Base-by-base conservation (phyloP, 1,140 invertebrate genomes). In the Papilio polyxenes region DNA sequence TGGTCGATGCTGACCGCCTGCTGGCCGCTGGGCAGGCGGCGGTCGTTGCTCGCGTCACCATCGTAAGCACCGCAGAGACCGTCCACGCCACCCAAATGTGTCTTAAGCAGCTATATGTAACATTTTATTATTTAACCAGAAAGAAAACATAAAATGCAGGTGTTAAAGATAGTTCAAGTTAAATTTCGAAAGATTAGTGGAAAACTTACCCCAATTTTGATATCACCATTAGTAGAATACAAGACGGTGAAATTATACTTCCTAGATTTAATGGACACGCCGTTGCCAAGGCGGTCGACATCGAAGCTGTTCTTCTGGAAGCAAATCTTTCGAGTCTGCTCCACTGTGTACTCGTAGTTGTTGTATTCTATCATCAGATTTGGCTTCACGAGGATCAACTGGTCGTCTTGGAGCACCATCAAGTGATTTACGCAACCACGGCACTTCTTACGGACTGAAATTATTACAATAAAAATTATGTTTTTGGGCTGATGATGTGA, bases 31-130 rank as follows among this genome's bases (percentile, higher is more conserved):
- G 97, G 97, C 82, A 96, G 95, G 13, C 96, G 94, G 75, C 96
- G 96, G 87, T 98, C 97, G 89, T 98, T 97, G 37, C 86, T 83
- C 0, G 90, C 81, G 48, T 96, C 91, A 1, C 96, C 96, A 91
- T 97, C 97, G 88, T 96, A 97, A 81, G 95, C 96, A 5, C 98
- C 98, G 87, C 98, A 98, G 1, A 98, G 87, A 1, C 98, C 97
- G 87, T 97, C 97, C 0, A 98, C 96, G 75, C 95, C 92, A 3
- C 95, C 93, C 49, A 92, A 86, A 53, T 96, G 94, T 84, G 95
- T 95, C n/a, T 95, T 95, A 0, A 95, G 95, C 0, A 93, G 88
- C 94, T 95, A 79, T n/a, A 83, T 0, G 56, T 49, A 9, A 74
- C 6, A 48, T 17, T 17, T 69, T 69, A 69, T 69, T 23, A 31